These are phyloP conservation scores for Anser cygnoides DNA, from an alignment of 2,113 vertebrate species.

Conservation along the genomic window DNA sequence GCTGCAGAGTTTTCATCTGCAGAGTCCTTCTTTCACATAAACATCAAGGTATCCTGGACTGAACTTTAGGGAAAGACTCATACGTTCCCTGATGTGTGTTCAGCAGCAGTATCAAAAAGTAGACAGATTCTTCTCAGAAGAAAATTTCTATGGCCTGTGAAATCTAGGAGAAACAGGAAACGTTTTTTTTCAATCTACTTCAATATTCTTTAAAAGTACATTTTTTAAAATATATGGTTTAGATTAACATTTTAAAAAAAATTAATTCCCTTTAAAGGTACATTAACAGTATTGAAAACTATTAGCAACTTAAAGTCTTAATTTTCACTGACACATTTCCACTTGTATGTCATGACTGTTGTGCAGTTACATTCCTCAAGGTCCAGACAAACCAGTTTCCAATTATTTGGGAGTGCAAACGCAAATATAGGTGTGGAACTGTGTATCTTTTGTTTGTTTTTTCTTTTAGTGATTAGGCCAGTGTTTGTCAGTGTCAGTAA, in stretches of 20 bases:
- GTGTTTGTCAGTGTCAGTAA: background rate
- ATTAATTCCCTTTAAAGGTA: background rate
- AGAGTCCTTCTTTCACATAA: conserved; percentile 48
- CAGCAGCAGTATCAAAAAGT: conserved; percentile 84
- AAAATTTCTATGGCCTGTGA: conserved; percentile 97
- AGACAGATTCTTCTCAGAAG: conserved; percentile 97
- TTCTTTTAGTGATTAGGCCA: background rate
- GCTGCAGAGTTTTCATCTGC: conserved; percentile 53
- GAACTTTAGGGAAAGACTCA: conserved; percentile 70
- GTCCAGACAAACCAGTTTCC: background rate
- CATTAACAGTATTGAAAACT: background rate
- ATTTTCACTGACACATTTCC: background rate
- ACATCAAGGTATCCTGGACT: conserved; percentile 60
- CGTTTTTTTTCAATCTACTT: background rate
- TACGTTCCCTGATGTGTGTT: conserved; percentile 73
- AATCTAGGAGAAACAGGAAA: conserved; percentile 80
- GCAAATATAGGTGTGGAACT: background rate
- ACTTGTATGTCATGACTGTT: accelerated
- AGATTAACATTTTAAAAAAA: background rate
- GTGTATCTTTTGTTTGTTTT: background rate
- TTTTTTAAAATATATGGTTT: background rate
- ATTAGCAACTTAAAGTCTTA: background rate
- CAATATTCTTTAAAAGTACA: background rate
- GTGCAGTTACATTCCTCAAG: too few relatives aligned
- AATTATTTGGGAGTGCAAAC: background rate